Evolutionary conservation across 2,888 invertebrate species (phyloP).

Genomic region (Penaeus monodon): DNA sequence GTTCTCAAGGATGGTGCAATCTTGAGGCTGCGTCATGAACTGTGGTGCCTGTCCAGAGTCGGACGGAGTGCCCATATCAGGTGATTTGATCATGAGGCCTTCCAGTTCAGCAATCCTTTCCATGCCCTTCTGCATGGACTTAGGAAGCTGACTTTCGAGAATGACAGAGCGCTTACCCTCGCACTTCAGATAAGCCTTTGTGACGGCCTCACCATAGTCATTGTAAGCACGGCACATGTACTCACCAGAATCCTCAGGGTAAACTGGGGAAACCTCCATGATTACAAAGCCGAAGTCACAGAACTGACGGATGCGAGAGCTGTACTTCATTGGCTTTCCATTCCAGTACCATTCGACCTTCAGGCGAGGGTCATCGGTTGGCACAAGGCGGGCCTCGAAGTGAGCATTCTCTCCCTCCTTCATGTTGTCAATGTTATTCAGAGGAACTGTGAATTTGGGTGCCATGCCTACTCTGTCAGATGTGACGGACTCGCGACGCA

Average conservation of each 20-base stretch:
- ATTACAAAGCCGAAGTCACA: constrained; percentile 98
- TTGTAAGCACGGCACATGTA: constrained; percentile 83
- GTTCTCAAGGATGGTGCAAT: constrained; percentile 86
- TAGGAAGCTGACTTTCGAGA: constrained; percentile 89
- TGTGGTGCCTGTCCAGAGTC: constrained; percentile 77
- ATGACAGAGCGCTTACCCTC: constrained; percentile 86
- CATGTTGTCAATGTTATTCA: constrained; percentile 87
- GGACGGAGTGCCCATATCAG: constrained; percentile 56
- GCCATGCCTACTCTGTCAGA: constrained; percentile 86
- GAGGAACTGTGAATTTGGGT: constrained; percentile 89
- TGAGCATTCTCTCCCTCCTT: constrained; percentile 93
- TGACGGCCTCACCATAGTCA: constrained; percentile 89
- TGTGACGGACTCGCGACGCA: constrained; percentile 79
- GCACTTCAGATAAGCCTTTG: constrained; percentile 68
- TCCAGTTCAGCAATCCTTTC: constrained; percentile 93
- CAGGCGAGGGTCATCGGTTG: constrained; percentile 90
- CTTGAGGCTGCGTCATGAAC: constrained; percentile 88
- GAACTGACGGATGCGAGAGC: constrained; percentile 94
- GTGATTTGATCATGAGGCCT: constrained; percentile 77
- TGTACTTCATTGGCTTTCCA: constrained; percentile 87
- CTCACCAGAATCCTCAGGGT: constrained; percentile 92
- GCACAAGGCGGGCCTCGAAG: constrained; percentile 89
- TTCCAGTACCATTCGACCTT: constrained; percentile 96
- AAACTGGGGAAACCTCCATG: constrained; percentile 95
- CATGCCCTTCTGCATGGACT: constrained; percentile 93